A percentile compares a stretch with the other conserved stretches of the same genome.
Evolutionary conservation across 2,797 vertebrate genomes (phyloP).

Genomic region (Enteromius treurensis): DNA sequence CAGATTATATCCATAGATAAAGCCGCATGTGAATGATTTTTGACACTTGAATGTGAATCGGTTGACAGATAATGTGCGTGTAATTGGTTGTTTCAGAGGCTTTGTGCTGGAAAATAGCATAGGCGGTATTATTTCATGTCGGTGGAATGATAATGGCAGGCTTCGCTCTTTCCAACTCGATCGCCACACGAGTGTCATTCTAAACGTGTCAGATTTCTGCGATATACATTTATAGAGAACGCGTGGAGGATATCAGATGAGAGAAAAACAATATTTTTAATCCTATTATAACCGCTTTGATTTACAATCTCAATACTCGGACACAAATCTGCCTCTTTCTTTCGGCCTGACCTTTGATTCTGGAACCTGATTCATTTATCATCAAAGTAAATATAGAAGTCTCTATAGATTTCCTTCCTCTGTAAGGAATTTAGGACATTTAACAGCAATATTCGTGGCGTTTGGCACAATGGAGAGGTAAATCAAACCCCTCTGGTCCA

Average conservation of each 20-base stretch:
- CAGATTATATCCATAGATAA: slow-evolving; percentile 44
- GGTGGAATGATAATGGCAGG: slow-evolving; percentile 49
- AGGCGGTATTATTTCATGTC: slow-evolving; percentile 31
- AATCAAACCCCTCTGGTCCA: slow-evolving; percentile 63
- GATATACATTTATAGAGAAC: slow-evolving; percentile 12
- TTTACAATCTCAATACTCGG: slow-evolving; percentile 45
- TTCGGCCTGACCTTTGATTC: slow-evolving; percentile 61
- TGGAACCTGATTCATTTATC: slow-evolving; percentile 69
- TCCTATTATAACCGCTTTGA: slow-evolving; percentile 58
- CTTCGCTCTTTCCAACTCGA: slow-evolving; percentile 33
- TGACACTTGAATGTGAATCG: slow-evolving; percentile 48
- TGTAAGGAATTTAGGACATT: slow-evolving; percentile 63
- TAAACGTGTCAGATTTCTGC: slow-evolving; percentile 6
- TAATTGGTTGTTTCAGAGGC: slow-evolving; percentile 57
- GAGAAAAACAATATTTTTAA: slow-evolving; percentile 49
- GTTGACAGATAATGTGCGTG: slow-evolving; percentile 35
- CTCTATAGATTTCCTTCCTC: slow-evolving; percentile 57
- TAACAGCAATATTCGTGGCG: slow-evolving; percentile 35
- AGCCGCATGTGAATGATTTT: slow-evolving; percentile 27
- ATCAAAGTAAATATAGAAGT: slow-evolving; percentile 62
- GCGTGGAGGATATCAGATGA: background rate
- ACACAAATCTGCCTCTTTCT: slow-evolving; percentile 61
- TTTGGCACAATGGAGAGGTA: slow-evolving; percentile 37
- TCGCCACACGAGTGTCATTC: slow-evolving; percentile 32
- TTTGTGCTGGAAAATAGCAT: slow-evolving; percentile 54